Base-by-base conservation (phyloP, 2,113 vertebrate species). In the Apteryx mantelli region DNA sequence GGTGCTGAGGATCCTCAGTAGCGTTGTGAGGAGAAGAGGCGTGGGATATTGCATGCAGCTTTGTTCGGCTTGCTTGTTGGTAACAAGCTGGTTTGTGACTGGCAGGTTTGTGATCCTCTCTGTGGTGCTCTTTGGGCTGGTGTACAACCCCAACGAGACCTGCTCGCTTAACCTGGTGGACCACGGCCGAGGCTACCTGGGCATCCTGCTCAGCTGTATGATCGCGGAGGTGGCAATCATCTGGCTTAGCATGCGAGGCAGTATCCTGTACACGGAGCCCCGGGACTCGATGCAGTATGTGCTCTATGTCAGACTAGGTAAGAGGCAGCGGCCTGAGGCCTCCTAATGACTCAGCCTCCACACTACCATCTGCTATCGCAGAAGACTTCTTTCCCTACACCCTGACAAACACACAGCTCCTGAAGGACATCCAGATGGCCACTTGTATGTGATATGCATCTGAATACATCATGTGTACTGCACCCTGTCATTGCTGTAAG, bases 171-270 rank as follows among this genome's bases (percentile, higher is more conserved):
- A 99, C 44, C 98, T 99, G 97, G 99, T 99, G 98, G 99, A 99
- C 97, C 99, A 99, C 97, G 99, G 99, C 86, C 98, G 99, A 38
- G 99, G 99, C 71, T 99, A 99, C 98, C 98, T 99, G 97, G 99
- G 99, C 42, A 99, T 99, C 96, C 98, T 99, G 97, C 98, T 99
- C 97, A 99, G 99, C 97, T 99, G 99, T 97, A 99, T 99, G 97
- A 99, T 99, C 80, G 99, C 99, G 53, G 99, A 99, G 98, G 99
- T 99, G 90, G 99, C 99, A 98, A 99, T 99, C 98, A 99, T 99
- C 98, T 99, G 99, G 99, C 97, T 99, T 97, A 99, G 99, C 98
- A 99, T 99, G 99, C 98, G 99, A 30, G 99, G 99, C 92, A 99
- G 99, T 97, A 99, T 99, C 98, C 98, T 99, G 85, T 99, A 99